Base-by-base conservation (phyloP, 2,888 invertebrate genomes). In the Ectemnius cavifrons region DNA sequence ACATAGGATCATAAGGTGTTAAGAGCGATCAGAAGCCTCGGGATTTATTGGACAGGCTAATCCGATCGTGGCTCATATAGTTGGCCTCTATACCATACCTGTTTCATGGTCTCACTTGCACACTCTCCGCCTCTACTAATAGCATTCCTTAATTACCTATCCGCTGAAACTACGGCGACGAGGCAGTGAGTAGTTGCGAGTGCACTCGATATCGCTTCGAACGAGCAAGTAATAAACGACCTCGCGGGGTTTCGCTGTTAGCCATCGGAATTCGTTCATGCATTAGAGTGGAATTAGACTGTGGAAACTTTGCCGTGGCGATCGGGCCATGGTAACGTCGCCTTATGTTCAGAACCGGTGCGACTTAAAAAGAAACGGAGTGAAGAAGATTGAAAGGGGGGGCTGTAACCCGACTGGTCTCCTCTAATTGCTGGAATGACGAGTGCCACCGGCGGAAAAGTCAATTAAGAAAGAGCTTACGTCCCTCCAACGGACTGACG, bases 401-500 rank as follows among this genome's bases (percentile, higher is more conserved):
- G n/a, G 16, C 5, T 6, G 37, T 37, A 6, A 4, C 11, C 37
- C 3, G 3, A 23, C 62, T 63, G 45, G 16, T 8, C 57, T 18
- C 45, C 56, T 70, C 60, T 67, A 77, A 82, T 73, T 76, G 67
- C 66, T 64, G 67, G 67, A 74, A 71, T 49, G 67, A 63, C 60
- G 75, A 74, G 67, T 46, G 75, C 74, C 72, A 63, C 64, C 28
- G 67, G 70, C 73, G 64, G 71, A 66, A 69, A 77, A 82, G 76
- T 82, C 80, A 80, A 82, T 82, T 82, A 82, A 74, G 73, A 64
- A 66, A 65, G 71, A 66, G 63, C 63, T 37, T 69, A 75, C 76
- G 52, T 63, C 49, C 65, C 67, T 62, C 73, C 65, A 63, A 28
- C 59, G 63, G 76, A 11, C 6, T 37, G 37, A 78, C 73, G 73